Evolutionary conservation across 1,140 invertebrate species (phyloP).

Genomic region (Campoletis sonorensis): DNA sequence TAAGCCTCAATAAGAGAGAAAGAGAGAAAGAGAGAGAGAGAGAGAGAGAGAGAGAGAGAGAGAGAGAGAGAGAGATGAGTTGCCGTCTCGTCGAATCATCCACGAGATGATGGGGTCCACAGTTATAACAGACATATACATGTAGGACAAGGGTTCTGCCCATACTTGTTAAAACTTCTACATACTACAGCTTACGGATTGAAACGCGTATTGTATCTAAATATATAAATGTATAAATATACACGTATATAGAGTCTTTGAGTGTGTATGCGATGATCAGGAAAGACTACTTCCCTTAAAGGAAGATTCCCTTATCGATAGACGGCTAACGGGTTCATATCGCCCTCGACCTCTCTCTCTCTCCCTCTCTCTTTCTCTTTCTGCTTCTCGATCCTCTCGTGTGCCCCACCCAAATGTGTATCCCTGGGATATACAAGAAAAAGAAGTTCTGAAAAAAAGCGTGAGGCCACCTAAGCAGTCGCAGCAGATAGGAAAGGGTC

Average conservation of each 20-base stretch:
- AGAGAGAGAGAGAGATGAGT: constrained; percentile 8
- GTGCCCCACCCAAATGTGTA: constrained; percentile 17
- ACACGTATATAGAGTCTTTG: constrained; percentile 32
- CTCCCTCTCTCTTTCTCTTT: background rate
- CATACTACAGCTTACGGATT: constrained; percentile 47
- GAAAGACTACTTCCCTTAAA: constrained; percentile 66
- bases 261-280: background rate
- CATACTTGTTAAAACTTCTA: background rate
- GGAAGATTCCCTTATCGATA: constrained; percentile 62
- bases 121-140: constrained; percentile 40
- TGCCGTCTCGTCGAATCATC: constrained; percentile 23
- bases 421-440: background rate
- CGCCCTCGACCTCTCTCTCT: constrained; percentile 28
- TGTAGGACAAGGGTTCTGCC: constrained; percentile 31
- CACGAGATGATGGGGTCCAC: background rate
- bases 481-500: background rate
- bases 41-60: constrained; percentile 1
- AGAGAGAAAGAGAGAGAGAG: constrained; percentile 1
- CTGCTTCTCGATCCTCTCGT: background rate
- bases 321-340: constrained; percentile 66
- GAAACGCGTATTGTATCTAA: background rate
- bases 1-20: too few relatives aligned
- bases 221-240: too few relatives aligned
- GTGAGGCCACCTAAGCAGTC: constrained; percentile 12
- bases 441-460: background rate